Evolutionary conservation across 1,140 invertebrate species (phyloP), one percentile per base, ranked within the genome.

Genomic region (Catajapyx aquilonaris): DNA sequence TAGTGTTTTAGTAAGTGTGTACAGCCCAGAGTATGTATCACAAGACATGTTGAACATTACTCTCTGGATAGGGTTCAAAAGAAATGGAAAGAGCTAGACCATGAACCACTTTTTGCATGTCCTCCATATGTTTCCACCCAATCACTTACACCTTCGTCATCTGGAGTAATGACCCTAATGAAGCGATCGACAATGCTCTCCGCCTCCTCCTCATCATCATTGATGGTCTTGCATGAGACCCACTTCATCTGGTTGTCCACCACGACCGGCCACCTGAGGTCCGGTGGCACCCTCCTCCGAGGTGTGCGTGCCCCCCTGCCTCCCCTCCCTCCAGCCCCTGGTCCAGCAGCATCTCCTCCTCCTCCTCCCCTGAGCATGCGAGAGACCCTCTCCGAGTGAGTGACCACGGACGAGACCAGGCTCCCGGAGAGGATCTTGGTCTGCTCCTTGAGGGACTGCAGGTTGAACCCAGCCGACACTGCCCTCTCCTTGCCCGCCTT

Each of bases 181-280:
- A 75, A 76, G 52, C 66, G 67, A 44, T 75, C 69, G 44, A 74
- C 57, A 47, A 76, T 64, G 53, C 71, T 63, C 28, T 62, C 56
- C 39, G 62, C 58, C 34, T 63, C 56, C 31, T 57, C 52, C 2
- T 55, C 40, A 20, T 35, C 36, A 31, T 44, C 40, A n/a, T 34
- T 39, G 30, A 37, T 41, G 23, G 51, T 48, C 34, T 52, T 43
- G 45, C 52, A 51, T 31, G 53, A 50, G 39, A 55, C 43, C 54
- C 55, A 60, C 40, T 57, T 51, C 50, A 55, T 55, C 45, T 56
- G 55, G 45, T 57, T 56, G 36, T 56, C 54, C 7, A 60, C 48
- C 1, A 48, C 38, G 7, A 53, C 48, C 10, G 58, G 56, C 51
- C 57, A 60, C 34, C 56, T 52, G 17, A 54, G 41, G 37, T 54